Evolutionary conservation across 2,113 vertebrate species (phyloP), one percentile per base, ranked within the genome.

Genomic region (Neotoma lepida): DNA sequence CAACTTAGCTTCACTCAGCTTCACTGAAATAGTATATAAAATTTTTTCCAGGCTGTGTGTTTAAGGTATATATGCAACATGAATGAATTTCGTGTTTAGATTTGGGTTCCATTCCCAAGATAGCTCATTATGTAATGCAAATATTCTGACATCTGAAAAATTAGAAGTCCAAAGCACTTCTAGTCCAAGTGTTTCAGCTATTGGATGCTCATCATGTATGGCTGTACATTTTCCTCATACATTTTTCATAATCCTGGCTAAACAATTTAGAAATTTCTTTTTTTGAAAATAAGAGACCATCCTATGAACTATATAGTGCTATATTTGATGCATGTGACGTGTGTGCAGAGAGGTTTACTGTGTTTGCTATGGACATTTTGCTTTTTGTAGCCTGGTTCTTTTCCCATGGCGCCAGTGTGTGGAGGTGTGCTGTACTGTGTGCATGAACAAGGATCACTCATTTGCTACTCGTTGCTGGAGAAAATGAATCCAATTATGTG

Each of bases 281-380:
- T 88, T 93, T 82, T 39, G 39, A 91, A 58, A 81, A 61, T 81
- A 89, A 58, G 39, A 13, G 61, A 78, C 54, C 20, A 76, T 58
- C 8, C 26, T 12, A 18, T 82, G 54, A 96, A 78, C 54, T 95
- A 56, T 28, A 30, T 44, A 22, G 13, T 92, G n/a, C 35, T 90
- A 15, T 86, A 63, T 91, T 91, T 24, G 71, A 49, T 85, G 20
- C 70, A 33, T 88, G 33, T 90, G 44, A 51, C 78, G 56, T 74
- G 18, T 93, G 66, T 14, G 5, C 30, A 4, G 70, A 61, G 78
- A 94, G 14, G 90, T 80, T 86, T 56, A 82, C 89, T 87, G 20
- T 89, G 92, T 96, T 96, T 97, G 22, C 41, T 46, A 46, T 70
- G 63, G 44, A 39, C n/a, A n/a, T 15, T 93, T 82, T 94, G 86